Conservation (phyloP, 92 coral and sea anemone genomes). For the Heliopora coerulea region DNA sequence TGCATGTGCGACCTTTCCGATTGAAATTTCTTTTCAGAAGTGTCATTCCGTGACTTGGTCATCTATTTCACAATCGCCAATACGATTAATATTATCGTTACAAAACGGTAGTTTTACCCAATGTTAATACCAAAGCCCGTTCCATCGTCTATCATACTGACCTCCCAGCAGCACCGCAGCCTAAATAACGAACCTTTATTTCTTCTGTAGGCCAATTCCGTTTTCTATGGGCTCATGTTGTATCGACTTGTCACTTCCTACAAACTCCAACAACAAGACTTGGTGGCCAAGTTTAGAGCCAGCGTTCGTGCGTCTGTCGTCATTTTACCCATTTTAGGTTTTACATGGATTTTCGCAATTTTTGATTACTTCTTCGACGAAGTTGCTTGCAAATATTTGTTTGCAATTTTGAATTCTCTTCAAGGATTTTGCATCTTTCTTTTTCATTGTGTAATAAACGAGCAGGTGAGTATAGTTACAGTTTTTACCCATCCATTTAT, state of each 20-base stretch:
- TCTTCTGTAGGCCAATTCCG: slow-evolving; percentile 49
- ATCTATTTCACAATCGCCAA: no score
- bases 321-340: slow-evolving; percentile 59
- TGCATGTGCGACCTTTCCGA: no score
- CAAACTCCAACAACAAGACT: slow-evolving; percentile 51
- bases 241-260: slow-evolving; percentile 44
- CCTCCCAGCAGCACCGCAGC: no score
- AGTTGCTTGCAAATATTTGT: slow-evolving; percentile 57
- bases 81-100: no score
- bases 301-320: slow-evolving; percentile 51
- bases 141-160: no score
- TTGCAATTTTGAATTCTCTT: slow-evolving; percentile 65
- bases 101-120: no score
- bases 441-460: slow-evolving; percentile 61
- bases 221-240: slow-evolving; percentile 48
- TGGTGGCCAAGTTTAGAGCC: slow-evolving; percentile 39
- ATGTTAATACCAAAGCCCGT: no score
- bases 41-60: no score
- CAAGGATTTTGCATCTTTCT: slow-evolving; percentile 62
- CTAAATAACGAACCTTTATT: neutral
- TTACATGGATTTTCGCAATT: slow-evolving; percentile 64
- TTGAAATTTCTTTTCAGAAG: no score
- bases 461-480: slow-evolving; percentile 52
- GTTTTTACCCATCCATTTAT: no score
- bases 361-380: slow-evolving; percentile 52